Conservation (phyloP, 2,113 vertebrate genomes). For the Eidolon helvum region DNA sequence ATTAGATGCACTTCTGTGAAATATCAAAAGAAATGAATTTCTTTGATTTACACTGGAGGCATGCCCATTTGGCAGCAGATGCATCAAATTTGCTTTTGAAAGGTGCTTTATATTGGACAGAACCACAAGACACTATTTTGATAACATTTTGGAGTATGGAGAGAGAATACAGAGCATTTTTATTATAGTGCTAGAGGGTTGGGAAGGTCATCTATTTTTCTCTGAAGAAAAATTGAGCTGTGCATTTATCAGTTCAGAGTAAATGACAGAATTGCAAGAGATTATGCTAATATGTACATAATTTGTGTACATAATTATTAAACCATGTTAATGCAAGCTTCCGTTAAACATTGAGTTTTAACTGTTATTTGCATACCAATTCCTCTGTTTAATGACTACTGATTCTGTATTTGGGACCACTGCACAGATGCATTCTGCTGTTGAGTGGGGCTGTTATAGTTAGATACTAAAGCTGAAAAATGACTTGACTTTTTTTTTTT, state of each 20-base stretch:
- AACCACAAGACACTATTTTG: slow-evolving; percentile 87
- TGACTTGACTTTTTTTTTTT: slow-evolving; percentile 82
- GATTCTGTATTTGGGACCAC: slow-evolving; percentile 84
- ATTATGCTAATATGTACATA: slow-evolving; percentile 82
- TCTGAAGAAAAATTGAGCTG: slow-evolving; percentile 78
- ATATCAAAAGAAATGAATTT: slow-evolving; percentile 86
- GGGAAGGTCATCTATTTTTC: slow-evolving; percentile 81
- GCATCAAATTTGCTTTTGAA: slow-evolving; percentile 84
- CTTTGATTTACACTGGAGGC: slow-evolving; percentile 89
- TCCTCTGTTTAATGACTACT: slow-evolving; percentile 87
- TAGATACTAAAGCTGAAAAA: slow-evolving; percentile 82
- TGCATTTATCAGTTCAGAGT: slow-evolving; percentile 73
- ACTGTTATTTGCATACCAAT: slow-evolving; percentile 78
- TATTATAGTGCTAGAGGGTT: slow-evolving; percentile 83
- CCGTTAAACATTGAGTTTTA: slow-evolving; percentile 79
- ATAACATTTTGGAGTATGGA: slow-evolving; percentile 83
- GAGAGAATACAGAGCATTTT: slow-evolving; percentile 82
- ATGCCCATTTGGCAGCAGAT: slow-evolving; percentile 86
- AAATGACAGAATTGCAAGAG: slow-evolving; percentile 78
- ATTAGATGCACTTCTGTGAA: slow-evolving; percentile 89
- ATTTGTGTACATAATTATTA: slow-evolving; percentile 80
- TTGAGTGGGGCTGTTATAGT: slow-evolving; percentile 79
- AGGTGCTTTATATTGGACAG: slow-evolving; percentile 85
- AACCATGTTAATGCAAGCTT: slow-evolving; percentile 83
- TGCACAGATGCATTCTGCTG: slow-evolving; percentile 80